Conservation (phyloP, 2,797 vertebrate genomes). For the Onychomys leucogaster region DNA sequence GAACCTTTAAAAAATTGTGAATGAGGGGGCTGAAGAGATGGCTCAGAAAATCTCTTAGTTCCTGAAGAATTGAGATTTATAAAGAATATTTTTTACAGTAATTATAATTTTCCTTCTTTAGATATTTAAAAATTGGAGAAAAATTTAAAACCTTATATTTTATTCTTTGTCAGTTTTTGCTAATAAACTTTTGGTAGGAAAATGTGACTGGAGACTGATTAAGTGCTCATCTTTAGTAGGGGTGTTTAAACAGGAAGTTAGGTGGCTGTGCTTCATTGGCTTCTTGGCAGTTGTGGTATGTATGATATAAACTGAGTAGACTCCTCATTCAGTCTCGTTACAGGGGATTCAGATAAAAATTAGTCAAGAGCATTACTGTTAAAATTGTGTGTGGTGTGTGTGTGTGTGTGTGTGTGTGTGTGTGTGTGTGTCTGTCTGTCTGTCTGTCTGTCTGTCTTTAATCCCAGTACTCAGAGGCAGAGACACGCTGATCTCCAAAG, state of each 20-base stretch:
- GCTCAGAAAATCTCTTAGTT: background rate
- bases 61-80: slow-evolving; percentile 58
- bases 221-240: slow-evolving; percentile 26
- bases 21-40: background rate
- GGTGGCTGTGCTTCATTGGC: background rate
- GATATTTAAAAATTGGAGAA: slow-evolving; percentile 46
- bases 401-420: too few species aligned
- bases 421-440: too few species aligned
- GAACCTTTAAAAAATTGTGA: background rate
- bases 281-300: slow-evolving; percentile 15
- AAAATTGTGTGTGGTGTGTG: background rate
- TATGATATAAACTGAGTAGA: slow-evolving; percentile 22
- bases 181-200: slow-evolving; percentile 19
- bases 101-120: background rate
- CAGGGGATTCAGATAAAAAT: background rate
- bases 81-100: slow-evolving; percentile 57
- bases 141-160: background rate
- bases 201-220: background rate
- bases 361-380: background rate
- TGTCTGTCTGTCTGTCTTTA: too few species aligned
- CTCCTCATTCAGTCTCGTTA: background rate
- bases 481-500: too few species aligned
- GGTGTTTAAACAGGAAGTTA: slow-evolving; percentile 51
- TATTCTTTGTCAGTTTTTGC: slow-evolving; percentile 23
- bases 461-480: too few species aligned